These are phyloP conservation scores for Gryon sp. DNA, from an alignment of 1,140 invertebrate genomes.

Conservation along the genomic window DNA sequence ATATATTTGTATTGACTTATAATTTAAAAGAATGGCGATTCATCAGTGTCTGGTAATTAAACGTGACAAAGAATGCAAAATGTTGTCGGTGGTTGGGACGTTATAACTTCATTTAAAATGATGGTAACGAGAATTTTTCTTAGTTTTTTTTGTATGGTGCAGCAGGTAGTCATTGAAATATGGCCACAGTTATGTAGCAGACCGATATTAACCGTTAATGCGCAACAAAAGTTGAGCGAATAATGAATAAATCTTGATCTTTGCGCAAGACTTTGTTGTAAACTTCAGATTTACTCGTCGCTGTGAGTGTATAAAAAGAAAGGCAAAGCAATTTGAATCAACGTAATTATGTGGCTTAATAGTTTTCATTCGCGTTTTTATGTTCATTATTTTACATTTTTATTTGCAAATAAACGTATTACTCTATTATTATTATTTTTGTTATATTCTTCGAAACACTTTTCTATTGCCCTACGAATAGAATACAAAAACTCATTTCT, in stretches of 20 bases:
- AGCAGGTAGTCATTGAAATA: background rate
- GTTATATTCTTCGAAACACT: too few relatives aligned
- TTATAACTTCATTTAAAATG: conserved; percentile 8
- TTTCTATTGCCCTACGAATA: too few relatives aligned
- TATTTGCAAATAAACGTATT: too few relatives aligned
- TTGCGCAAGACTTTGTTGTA: conserved; percentile 3
- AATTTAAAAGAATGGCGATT: background rate
- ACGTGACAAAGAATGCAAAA: background rate
- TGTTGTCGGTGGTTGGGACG: conserved; percentile 5
- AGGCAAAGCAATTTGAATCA: background rate
- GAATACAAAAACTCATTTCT: too few relatives aligned
- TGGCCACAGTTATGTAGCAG: too few relatives aligned
- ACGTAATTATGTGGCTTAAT: background rate
- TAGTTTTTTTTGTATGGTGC: background rate
- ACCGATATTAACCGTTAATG: conserved; percentile 32
- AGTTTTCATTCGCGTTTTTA: too few relatives aligned
- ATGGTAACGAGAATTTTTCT: conserved; percentile 5
- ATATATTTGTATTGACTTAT: background rate
- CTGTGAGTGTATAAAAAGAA: background rate
- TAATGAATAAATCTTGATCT: conserved; percentile 18
- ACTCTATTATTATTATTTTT: background rate
- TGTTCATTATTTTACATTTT: too few relatives aligned
- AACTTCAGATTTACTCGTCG: background rate
- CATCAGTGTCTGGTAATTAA: background rate
- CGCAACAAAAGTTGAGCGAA: conserved; percentile 14